Evolutionary conservation across 2,888 invertebrate species (phyloP).

Genomic region (Himalopsyche japonica): DNA sequence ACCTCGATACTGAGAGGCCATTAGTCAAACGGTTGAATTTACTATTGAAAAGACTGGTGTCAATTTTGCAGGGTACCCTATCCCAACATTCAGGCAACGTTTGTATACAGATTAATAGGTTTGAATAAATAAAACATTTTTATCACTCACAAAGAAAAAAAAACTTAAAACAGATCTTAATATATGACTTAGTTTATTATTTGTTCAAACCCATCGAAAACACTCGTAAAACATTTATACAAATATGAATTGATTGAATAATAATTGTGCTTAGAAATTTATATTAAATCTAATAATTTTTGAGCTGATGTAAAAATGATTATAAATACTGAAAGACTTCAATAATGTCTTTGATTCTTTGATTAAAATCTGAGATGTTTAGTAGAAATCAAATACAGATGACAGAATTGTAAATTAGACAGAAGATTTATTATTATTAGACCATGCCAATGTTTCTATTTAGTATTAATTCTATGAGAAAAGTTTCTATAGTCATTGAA

Average conservation of each 20-base stretch:
- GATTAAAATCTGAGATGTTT: no score
- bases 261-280: not conserved
- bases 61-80: slow-evolving; percentile 87
- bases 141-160: not conserved
- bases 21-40: slow-evolving; percentile 4
- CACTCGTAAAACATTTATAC: not conserved
- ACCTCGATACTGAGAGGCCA: not conserved
- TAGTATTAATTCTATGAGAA: no score
- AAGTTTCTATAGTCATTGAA: no score
- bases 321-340: no score
- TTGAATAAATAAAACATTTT: not conserved
- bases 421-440: no score
- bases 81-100: slow-evolving; percentile 95
- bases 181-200: not conserved
- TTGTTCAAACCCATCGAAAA: not conserved
- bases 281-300: not conserved
- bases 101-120: slow-evolving; percentile 38
- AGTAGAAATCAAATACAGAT: no score
- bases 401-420: no score
- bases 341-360: no score
- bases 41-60: slow-evolving; percentile 43
- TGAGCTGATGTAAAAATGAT: no score
- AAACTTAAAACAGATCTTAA: not conserved
- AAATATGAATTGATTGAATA: not conserved
- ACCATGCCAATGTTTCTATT: no score